Evolutionary conservation across 2,113 vertebrate genomes (phyloP), one percentile per base, ranked within the genome.

Genomic region (Melanocharis versteri): DNA sequence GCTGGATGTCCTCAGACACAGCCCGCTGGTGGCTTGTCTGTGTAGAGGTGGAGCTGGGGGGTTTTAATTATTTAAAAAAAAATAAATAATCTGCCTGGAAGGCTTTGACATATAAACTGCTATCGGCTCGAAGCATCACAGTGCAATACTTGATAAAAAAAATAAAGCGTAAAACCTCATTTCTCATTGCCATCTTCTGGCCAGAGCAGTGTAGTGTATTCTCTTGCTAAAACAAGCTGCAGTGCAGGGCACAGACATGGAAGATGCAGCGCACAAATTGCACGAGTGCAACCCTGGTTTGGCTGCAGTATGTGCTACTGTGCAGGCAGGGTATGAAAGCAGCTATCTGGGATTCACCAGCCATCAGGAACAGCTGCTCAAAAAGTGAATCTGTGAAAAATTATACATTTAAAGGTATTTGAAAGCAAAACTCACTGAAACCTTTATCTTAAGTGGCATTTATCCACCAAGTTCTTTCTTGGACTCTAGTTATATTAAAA

Each of bases 111-210:
- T 53, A 53, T 40, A 23, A 90, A 31, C 7, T 40, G 30, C 5
- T 5, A 35, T 70, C 60, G 30, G 14, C 47, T 40, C 11, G 1
- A 95, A 86, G 47, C 47, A 88, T 40, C 33, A 33, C n/a, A 58
- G 56, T n/a, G 35, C 22, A 33, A 48, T 10, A 17, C 18, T 64
- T 61, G 45, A 24, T 44, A 7, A 57, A 89, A 60, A 87, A 81
- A 68, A 62, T 18, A 8, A 57, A 71, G 26, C 23, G 61, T 68
- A 87, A 96, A 97, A 85, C 70, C 78, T 90, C 96, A 92, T 94
- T 96, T 96, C 80, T 96, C 88, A 93, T 94, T 96, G 96, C 96
- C 96, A 96, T 84, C 96, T 97, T 90, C 96, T 96, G 96, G 96
- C 72, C 93, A 96, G 83, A 96, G 37, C 21, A 27, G 92, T 93